phyloP scores from a whole-genome alignment of 1,140 invertebrate species.

The Bombus pascuorum region DNA sequence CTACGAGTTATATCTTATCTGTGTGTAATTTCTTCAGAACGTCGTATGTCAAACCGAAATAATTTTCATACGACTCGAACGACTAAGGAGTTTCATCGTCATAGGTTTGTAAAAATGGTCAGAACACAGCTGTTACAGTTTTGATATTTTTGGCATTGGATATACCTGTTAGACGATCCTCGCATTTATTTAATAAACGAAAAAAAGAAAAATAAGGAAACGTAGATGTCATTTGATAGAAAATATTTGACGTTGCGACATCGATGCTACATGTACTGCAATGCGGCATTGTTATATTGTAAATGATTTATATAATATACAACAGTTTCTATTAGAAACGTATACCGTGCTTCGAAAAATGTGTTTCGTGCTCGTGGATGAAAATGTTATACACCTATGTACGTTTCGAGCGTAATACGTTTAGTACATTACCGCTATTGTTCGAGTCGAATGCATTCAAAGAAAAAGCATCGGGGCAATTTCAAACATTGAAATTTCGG shows the following conservation, averaged over 20 bases:
- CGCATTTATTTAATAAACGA: neutral
- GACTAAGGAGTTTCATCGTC: too few relatives aligned
- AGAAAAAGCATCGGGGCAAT: neutral
- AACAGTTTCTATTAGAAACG: slow-evolving; percentile 9
- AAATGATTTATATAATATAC: neutral
- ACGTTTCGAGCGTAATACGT: neutral
- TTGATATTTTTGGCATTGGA: neutral
- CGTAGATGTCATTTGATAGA: neutral
- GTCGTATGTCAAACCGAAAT: too few relatives aligned
- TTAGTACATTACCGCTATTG: neutral
- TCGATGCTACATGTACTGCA: neutral
- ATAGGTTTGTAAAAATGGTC: too few relatives aligned
- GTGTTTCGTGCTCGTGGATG: neutral
- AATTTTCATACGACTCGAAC: too few relatives aligned
- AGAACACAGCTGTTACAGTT: too few relatives aligned
- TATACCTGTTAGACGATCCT: too few relatives aligned
- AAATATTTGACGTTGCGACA: neutral
- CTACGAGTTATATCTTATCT: too few relatives aligned
- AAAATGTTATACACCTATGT: neutral
- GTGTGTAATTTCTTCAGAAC: too few relatives aligned
- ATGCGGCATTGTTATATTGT: neutral
- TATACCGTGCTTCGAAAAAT: slow-evolving; percentile 10
- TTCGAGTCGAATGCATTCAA: neutral
- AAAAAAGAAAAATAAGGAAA: neutral
- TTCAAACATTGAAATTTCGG: neutral